Evolutionary conservation across 2,113 vertebrate genomes (phyloP).

Genomic region (Scopus umbretta): DNA sequence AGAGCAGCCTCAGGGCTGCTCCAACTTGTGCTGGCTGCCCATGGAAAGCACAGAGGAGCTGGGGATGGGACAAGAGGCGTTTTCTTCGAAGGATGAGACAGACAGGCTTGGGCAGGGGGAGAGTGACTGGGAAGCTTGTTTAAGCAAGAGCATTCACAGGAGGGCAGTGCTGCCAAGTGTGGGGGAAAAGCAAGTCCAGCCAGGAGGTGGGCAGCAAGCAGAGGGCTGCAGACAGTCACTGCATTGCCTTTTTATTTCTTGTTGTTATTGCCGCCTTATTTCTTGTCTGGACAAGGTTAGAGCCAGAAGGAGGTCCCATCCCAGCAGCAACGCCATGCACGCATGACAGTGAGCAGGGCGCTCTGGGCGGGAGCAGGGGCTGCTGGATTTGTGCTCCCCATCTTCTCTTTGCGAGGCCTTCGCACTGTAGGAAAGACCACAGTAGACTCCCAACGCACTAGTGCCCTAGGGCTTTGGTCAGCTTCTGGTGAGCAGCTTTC

Average conservation of each 20-base stretch:
- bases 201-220: neutral
- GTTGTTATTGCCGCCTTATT: neutral
- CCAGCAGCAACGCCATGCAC: rapidly evolving
- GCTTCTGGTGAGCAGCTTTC: neutral
- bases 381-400: neutral
- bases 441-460: neutral
- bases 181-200: neutral
- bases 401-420: neutral
- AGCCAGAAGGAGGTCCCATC: neutral
- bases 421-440: neutral
- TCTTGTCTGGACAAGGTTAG: neutral
- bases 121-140: neutral
- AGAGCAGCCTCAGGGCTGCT: too few relatives aligned
- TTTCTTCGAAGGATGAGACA: neutral
- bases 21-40: neutral
- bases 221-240: neutral
- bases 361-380: neutral
- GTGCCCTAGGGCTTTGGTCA: neutral
- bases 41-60: neutral
- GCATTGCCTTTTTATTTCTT: neutral
- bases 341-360: neutral
- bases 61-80: neutral
- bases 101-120: neutral
- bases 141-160: neutral
- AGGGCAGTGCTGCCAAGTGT: neutral